phyloP scores from a whole-genome alignment of 2,113 vertebrate genomes.

The Salvelinus namaycush region DNA sequence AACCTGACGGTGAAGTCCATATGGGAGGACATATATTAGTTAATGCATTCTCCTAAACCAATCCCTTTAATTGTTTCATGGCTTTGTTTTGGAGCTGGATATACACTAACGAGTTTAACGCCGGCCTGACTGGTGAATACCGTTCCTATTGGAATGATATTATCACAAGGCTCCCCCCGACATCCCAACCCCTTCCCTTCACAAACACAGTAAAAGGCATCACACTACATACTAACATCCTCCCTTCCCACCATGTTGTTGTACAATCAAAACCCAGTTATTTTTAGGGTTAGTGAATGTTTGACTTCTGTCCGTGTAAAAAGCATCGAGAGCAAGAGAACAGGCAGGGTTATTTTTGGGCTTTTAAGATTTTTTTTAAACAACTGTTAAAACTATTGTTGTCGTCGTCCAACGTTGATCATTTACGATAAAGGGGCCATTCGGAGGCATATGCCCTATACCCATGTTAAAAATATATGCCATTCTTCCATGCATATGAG shows the following conservation, averaged over 20 bases:
- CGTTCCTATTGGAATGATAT: constrained; percentile 75
- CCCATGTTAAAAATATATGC: constrained; percentile 49
- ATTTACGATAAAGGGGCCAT: constrained; percentile 56
- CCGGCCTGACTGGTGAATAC: constrained; percentile 49
- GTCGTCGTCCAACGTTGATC: constrained; percentile 59
- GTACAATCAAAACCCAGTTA: constrained; percentile 75
- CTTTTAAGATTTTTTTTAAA: constrained; percentile 61
- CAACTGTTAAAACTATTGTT: constrained; percentile 29
- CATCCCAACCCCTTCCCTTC: constrained; percentile 68
- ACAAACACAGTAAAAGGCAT: constrained; percentile 71
- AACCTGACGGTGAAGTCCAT: not conserved
- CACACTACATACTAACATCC: constrained; percentile 66
- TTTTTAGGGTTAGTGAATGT: constrained; percentile 76
- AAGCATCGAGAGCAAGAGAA: constrained; percentile 34
- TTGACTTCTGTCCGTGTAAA: constrained; percentile 53
- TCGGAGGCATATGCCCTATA: constrained; percentile 39
- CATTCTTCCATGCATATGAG: constrained; percentile 35
- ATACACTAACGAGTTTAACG: constrained; percentile 72
- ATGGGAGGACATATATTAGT: not conserved
- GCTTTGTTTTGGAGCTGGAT: constrained; percentile 60
- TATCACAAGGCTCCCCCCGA: constrained; percentile 54
- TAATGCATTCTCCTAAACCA: constrained; percentile 25
- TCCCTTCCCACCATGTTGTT: constrained; percentile 64
- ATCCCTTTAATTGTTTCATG: constrained; percentile 51
- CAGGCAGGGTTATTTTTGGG: constrained; percentile 62